Percentiles rank a stretch among this genome's conserved stretches.
Evolutionary conservation across 2,797 vertebrate species (phyloP).

Genomic region (Knipowitschia caucasica): DNA sequence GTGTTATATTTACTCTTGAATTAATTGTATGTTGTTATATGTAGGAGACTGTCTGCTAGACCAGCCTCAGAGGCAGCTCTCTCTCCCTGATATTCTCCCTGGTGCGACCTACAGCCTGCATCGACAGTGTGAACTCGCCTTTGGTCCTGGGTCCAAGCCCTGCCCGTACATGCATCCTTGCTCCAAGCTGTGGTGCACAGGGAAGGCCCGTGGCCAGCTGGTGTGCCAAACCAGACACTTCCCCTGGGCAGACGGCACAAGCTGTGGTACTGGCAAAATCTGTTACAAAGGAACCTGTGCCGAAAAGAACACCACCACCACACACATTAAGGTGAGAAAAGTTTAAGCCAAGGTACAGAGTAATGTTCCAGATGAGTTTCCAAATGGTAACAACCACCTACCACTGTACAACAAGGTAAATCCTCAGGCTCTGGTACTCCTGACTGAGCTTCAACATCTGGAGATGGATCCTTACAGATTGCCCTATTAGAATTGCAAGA

Average conservation of each 20-base stretch:
- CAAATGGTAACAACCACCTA: not conserved
- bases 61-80: constrained; percentile 86
- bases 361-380: not conserved
- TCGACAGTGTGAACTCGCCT: constrained; percentile 93
- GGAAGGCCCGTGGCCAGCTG: constrained; percentile 88
- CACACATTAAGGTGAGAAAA: constrained; percentile 80
- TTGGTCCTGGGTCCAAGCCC: constrained; percentile 88
- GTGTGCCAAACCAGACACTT: constrained; percentile 97
- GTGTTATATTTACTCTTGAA: not conserved
- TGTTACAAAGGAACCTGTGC: constrained; percentile 85
- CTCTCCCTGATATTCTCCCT: constrained; percentile 84
- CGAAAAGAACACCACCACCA: constrained; percentile 79
- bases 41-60: constrained; percentile 93
- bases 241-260: constrained; percentile 94
- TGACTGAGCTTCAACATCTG: not conserved
- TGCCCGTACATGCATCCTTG: constrained; percentile 97
- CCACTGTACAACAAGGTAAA: not conserved
- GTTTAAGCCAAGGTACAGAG: not conserved
- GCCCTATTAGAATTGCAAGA: no score
- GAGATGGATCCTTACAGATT: no score
- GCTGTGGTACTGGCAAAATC: constrained; percentile 81
- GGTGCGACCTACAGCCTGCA: constrained; percentile 86
- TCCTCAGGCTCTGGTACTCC: not conserved
- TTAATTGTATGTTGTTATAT: constrained; percentile 15
- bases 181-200: constrained; percentile 94